A percentile compares a stretch with the other conserved stretches of the same genome.
phyloP scores from a whole-genome alignment of 2,113 vertebrate species.

The Campylomormyrus tamandua region DNA sequence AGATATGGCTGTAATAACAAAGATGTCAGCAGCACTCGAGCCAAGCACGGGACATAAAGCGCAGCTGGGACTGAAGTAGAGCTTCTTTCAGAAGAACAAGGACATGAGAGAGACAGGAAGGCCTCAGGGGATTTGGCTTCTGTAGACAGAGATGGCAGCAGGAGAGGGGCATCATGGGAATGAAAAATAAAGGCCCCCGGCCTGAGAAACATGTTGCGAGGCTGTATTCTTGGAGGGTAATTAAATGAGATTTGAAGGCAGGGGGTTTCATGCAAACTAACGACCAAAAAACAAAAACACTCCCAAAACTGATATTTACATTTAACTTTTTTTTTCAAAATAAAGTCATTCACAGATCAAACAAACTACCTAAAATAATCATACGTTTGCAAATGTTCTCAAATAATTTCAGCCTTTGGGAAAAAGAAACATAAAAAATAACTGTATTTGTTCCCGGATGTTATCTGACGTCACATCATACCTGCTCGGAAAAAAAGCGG shows the following conservation, averaged over 20 bases:
- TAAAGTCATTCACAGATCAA: background rate
- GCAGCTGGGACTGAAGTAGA: background rate
- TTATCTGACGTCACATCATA: constrained; percentile 34
- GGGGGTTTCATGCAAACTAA: background rate
- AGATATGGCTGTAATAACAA: background rate
- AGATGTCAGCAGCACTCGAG: background rate
- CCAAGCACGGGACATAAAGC: background rate
- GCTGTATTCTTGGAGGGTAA: background rate
- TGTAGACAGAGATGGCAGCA: background rate
- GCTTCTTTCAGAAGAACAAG: background rate
- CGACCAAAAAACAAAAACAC: background rate
- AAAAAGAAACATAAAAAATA: constrained; percentile 34
- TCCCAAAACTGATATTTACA: background rate
- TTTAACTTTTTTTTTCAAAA: background rate
- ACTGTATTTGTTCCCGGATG: background rate
- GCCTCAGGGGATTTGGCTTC: background rate
- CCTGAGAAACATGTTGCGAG: background rate
- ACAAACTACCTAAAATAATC: background rate
- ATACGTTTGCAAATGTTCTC: background rate
- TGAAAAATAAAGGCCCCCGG: background rate
- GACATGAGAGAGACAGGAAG: background rate
- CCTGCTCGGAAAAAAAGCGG: constrained; percentile 96
- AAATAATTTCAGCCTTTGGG: background rate
- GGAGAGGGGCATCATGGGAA: background rate
- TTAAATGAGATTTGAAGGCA: background rate